Percentiles rank a stretch among this genome's conserved stretches.
phyloP scores from a whole-genome alignment of 2,888 invertebrate species.

The Drosophila anomelani region DNA sequence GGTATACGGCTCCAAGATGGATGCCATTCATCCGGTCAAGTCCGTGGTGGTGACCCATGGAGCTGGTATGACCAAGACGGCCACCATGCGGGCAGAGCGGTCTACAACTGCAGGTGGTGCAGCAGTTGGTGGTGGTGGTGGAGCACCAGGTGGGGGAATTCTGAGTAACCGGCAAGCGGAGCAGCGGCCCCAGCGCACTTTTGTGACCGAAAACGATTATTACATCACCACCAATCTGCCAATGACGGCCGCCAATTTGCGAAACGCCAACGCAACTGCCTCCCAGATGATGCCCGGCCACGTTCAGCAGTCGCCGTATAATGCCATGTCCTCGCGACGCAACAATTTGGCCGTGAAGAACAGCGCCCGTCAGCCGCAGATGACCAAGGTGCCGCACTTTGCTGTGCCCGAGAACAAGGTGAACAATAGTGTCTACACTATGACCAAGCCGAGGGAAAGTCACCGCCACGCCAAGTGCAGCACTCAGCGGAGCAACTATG shows the following conservation, averaged over 20 bases:
- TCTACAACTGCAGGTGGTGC: neutral
- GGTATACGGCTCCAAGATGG: conserved; percentile 76
- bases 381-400: conserved; percentile 54
- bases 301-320: conserved; percentile 45
- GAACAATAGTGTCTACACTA: conserved; percentile 16
- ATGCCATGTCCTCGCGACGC: conserved; percentile 47
- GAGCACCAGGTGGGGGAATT: conserved; percentile 23
- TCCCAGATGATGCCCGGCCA: conserved; percentile 28
- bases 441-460: conserved; percentile 21
- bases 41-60: conserved; percentile 48
- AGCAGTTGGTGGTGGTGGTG: conserved; percentile 11
- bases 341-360: conserved; percentile 30
- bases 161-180: conserved; percentile 52
- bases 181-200: conserved; percentile 63
- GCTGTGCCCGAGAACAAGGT: conserved; percentile 30
- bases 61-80: conserved; percentile 54
- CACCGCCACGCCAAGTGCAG: conserved; percentile 37
- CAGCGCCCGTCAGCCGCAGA: conserved; percentile 46
- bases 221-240: conserved; percentile 68
- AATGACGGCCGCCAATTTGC: conserved; percentile 52
- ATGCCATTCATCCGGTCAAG: conserved; percentile 54
- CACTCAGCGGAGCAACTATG: conserved; percentile 50
- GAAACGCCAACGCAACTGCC: conserved; percentile 32
- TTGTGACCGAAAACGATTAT: conserved; percentile 69
- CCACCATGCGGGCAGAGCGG: conserved; percentile 55